Evolutionary conservation across 2,888 invertebrate genomes (phyloP), one percentile per base, ranked within the genome.

Genomic region (Clepsis dumicolana): DNA sequence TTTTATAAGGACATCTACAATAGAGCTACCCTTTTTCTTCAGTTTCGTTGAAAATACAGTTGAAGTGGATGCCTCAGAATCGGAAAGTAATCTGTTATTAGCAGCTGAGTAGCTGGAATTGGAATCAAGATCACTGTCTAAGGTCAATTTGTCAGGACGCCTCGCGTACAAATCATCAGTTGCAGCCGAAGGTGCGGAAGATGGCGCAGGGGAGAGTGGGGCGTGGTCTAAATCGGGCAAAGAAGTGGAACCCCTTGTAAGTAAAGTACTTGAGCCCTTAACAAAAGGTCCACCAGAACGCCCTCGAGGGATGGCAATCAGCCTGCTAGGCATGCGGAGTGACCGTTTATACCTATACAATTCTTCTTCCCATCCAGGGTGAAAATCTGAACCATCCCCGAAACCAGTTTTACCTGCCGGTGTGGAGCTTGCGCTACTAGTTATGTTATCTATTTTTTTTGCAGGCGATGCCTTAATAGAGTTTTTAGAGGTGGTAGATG

Each of bases 351-450:
- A 98, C 76, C 95, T 96, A 79, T 96, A 97, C 18, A 97, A 94
- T 80, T 97, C 97, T 81, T 97, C 96, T 87, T 97, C 97, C 97
- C 97, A 97, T 0, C 97, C 96, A 0, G 97, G 96, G 75, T 95
- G 94, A 79, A 96, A 96, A 80, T 96, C 95, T 50, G 95, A 95
- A 35, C 96, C 96, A 82, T 96, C 95, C 3, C 96, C 96, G 80
- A 95, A 96, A 35, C 94, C 90, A n/a, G 95, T 94, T 82, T 96
- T 96, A 32, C 87, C 85, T 25, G 87, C 74, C 16, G 87, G 86
- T 10, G 88, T 89, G 10, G 90, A 90, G 77, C 86, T 84, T 70
- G 68, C 63, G 29, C 80, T 87, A 73, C 87, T 89, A 52, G 83
- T 80, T 70, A 82, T 87, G 74, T 77, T 87, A 74, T 93, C 90